A percentile compares a stretch with the other conserved stretches of the same genome.
These are phyloP conservation scores for Melanargia galathea DNA, from an alignment of 2,888 invertebrate species.

Conservation along the genomic window DNA sequence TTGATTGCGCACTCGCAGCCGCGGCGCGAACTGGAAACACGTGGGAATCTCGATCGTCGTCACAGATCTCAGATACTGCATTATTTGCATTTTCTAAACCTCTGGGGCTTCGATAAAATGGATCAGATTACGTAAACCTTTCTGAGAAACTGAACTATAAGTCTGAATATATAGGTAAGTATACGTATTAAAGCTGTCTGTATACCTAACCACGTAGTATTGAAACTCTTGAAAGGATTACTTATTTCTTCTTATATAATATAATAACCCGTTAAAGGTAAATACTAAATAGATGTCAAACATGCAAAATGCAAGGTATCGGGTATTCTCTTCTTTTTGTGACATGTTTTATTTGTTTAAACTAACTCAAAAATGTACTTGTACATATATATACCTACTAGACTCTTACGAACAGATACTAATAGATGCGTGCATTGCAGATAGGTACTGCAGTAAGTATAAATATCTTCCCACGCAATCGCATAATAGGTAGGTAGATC, in stretches of 20 bases:
- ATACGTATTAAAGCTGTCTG: background rate
- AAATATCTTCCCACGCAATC: constrained; percentile 66
- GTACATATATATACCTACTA: too few relatives aligned
- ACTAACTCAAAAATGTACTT: too few relatives aligned
- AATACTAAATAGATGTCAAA: too few relatives aligned
- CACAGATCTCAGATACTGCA: constrained; percentile 61
- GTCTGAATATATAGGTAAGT: background rate
- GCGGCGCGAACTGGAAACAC: constrained; percentile 73
- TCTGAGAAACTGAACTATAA: constrained; percentile 23
- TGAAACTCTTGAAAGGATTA: too few relatives aligned
- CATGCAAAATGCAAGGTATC: too few relatives aligned
- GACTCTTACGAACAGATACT: background rate
- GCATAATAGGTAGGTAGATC: constrained; percentile 40
- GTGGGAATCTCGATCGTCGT: constrained; percentile 69
- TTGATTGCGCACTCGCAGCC: constrained; percentile 52
- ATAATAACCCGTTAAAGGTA: too few relatives aligned
- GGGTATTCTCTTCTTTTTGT: too few relatives aligned
- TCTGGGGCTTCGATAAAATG: constrained; percentile 22
- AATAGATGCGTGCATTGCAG: constrained; percentile 2
- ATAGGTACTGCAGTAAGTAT: constrained; percentile 2
- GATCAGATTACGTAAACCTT: constrained; percentile 35
- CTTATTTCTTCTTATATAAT: too few relatives aligned
- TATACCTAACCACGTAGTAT: background rate
- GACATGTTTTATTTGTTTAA: too few relatives aligned
- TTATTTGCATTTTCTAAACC: constrained; percentile 65